Evolutionary conservation across 2,113 vertebrate species (phyloP), one percentile per base, ranked within the genome.

Genomic region (Crotalus viridis): DNA sequence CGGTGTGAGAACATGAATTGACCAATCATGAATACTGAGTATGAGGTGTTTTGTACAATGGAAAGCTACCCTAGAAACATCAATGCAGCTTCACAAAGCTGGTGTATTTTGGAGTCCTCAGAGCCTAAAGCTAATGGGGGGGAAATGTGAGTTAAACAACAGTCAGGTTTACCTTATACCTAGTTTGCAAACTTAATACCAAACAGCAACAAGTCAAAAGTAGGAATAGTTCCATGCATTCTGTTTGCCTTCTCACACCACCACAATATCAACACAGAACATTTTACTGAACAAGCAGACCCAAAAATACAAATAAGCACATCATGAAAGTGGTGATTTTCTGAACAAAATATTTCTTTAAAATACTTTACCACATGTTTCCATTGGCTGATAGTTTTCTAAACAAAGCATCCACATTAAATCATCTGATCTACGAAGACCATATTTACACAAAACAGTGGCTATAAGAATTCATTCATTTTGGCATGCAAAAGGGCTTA

Each of bases 101-200:
- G 91, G 81, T 93, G 85, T 3, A 17, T 69, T 86, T 89, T 94
- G 93, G 95, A 97, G 93, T 93, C 94, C 93, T 93, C 91, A 94
- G 85, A 59, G 95, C 95, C 93, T 94, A 88, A 94, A 95, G 92
- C 1, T 64, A 26, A 56, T 2, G 64, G 55, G 0, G 5, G 64
- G 55, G 0, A 92, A 93, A 96, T 59, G 33, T 95, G 91, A 6
- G 17, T 52, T 90, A 52, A 54, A 54, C 86, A 87, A 91, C 81
- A 89, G 94, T 96, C 91, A 96, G 94, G 90, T 96, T 93, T 95
- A 95, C 94, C 94, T 94, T 94, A 95, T 94, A 94, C 93, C 88
- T 95, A 74, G 94, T 94, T 93, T 94, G 89, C 87, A 94, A 96
- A 95, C 90, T 92, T 92, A 90, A 92, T 95, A 94, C 21, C 74